Base-by-base conservation (phyloP, 2,888 invertebrate species). In the Chironomus riparius region DNA sequence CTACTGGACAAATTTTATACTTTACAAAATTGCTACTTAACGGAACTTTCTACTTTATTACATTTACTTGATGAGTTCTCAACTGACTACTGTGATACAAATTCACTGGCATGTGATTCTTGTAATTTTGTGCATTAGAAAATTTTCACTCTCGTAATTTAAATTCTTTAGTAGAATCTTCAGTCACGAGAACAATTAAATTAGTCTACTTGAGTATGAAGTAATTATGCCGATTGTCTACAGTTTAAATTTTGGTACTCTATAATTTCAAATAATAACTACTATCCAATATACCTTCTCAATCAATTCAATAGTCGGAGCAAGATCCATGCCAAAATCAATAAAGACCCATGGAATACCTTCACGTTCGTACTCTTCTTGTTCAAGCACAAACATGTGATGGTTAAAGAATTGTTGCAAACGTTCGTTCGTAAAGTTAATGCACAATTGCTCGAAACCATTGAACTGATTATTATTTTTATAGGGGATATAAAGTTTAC, bases 371-470 rank as follows among this genome's bases (percentile, higher is more conserved):
- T 96, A 96, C 83, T 96, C 95, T 85, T 96, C 95, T 88, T 96
- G 95, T 87, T 96, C 95, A 86, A 96, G 87, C 80, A 96, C 91
- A 87, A 96, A 96, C 95, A 96, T 95, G 88, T 94, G 91, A 85
- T 96, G 95, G 86, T 96, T 96, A 91, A 95, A 96, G 88, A 93
- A 96, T 84, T 96, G 96, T 86, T 96, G 95, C 81, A 96, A 89
- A 86, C 94, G 93, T 87, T 96, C 95, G 85, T 96, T 96, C 82
- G 94, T 94, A 88, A 94, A 96, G 88, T 96, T 96, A 89, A 96
- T 94, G 88, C 95, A 95, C 83, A 96, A 89, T 86, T 96, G 95
- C 87, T 96, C 95, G 88, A 95, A 95, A 83, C 94, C 91, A 88
- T 96, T 96, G 88, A 88, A 91, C 95, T 95, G 79, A 90, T n/a